phyloP scores from a whole-genome alignment of 2,113 vertebrate genomes.

The Sitta europaea region DNA sequence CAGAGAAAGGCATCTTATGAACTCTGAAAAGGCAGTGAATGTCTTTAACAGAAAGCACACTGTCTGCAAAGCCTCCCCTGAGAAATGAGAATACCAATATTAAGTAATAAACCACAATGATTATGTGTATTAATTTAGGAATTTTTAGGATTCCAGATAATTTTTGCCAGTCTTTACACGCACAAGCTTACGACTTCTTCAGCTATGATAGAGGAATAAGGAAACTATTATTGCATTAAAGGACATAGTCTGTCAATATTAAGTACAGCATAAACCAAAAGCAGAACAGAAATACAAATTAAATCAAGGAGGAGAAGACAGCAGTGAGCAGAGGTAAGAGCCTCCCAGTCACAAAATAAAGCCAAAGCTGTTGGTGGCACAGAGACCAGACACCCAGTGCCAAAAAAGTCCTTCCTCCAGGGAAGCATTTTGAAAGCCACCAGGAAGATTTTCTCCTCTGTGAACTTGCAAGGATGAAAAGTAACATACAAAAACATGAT shows the following conservation, averaged over 20 bases:
- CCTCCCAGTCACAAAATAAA: not conserved
- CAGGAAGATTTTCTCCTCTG: not conserved
- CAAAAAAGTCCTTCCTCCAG: not conserved
- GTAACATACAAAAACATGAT: fast-evolving
- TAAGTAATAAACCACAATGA: not conserved
- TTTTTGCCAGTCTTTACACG: not conserved
- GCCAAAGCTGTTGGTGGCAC: not conserved
- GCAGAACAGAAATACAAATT: not conserved
- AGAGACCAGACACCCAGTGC: not conserved
- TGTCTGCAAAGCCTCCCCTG: not conserved
- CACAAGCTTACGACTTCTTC: not conserved
- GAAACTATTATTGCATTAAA: not conserved
- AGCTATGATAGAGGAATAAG: not conserved
- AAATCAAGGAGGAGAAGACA: not conserved
- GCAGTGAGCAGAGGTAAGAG: not conserved
- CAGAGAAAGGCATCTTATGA: not conserved
- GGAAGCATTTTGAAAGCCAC: not conserved
- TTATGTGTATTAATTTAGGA: not conserved
- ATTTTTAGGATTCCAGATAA: not conserved
- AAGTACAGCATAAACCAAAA: not conserved
- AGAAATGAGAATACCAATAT: not conserved
- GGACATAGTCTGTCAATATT: not conserved
- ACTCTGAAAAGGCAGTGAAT: not conserved
- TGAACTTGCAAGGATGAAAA: not conserved
- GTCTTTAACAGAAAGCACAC: not conserved